These are phyloP conservation scores for Melospiza georgiana DNA, from an alignment of 2,113 vertebrate genomes.

Conservation along the genomic window DNA sequence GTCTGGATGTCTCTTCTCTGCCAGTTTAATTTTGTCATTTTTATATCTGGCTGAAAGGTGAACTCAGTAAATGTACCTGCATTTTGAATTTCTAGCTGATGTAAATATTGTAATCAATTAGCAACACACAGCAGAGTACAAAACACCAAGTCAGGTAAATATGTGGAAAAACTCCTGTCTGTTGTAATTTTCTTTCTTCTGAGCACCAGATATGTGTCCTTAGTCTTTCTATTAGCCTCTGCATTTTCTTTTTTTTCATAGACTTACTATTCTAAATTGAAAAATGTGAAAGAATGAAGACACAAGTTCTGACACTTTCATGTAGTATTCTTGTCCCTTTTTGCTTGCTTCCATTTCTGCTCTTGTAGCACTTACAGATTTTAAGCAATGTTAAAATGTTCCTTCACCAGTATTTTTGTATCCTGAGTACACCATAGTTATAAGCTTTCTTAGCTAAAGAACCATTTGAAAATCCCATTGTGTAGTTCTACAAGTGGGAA, in stretches of 20 bases:
- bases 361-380: neutral
- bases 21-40: neutral
- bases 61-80: neutral
- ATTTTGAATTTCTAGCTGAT: neutral
- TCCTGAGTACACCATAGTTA: neutral
- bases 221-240: neutral
- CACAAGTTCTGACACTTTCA: neutral
- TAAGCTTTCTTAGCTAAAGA: neutral
- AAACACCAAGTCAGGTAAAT: neutral
- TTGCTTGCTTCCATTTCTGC: neutral
- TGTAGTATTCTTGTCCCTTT: neutral
- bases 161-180: rapidly evolving
- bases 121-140: neutral
- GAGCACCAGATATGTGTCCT: neutral
- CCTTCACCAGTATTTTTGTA: neutral
- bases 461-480: neutral
- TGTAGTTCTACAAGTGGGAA: neutral
- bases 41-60: neutral
- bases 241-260: neutral
- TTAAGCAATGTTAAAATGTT: neutral
- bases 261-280: neutral
- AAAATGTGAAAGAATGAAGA: neutral
- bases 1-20: neutral
- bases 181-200: neutral
- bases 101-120: neutral